A percentile compares a stretch with the other conserved stretches of the same genome.
phyloP scores from a whole-genome alignment of 2,888 invertebrate species.

The Apamea crenata region DNA sequence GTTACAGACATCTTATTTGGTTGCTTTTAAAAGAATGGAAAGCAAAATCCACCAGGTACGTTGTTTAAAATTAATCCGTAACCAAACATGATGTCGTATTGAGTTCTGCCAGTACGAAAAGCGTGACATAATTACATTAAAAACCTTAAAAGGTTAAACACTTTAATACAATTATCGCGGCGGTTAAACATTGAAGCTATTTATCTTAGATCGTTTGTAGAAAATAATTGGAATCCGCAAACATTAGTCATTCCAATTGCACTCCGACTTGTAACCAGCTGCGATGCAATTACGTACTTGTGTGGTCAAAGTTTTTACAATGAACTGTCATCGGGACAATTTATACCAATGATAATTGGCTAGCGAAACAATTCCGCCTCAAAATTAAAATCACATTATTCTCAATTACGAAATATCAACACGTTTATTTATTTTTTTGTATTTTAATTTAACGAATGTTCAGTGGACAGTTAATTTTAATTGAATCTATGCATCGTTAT shows the following conservation, averaged over 20 bases:
- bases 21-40: slow-evolving; percentile 20
- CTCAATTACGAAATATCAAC: slow-evolving; percentile 37
- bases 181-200: slow-evolving; percentile 47
- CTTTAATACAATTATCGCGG: slow-evolving; percentile 58
- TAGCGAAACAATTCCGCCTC: slow-evolving; percentile 29
- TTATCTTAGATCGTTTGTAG: slow-evolving; percentile 57
- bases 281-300: slow-evolving; percentile 44
- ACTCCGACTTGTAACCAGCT: slow-evolving; percentile 38
- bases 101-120: slow-evolving; percentile 24
- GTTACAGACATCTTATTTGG: not conserved
- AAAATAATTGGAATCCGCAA: slow-evolving; percentile 54
- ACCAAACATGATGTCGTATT: slow-evolving; percentile 13
- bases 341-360: slow-evolving; percentile 52
- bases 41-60: slow-evolving; percentile 21
- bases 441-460: not conserved
- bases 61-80: slow-evolving; percentile 17
- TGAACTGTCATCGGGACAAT: slow-evolving; percentile 55
- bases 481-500: not conserved
- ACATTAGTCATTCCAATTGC: slow-evolving; percentile 49
- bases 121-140: slow-evolving; percentile 48
- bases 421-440: slow-evolving; percentile 5
- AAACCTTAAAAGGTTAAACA: slow-evolving; percentile 51
- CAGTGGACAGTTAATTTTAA: not conserved
- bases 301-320: slow-evolving; percentile 58
- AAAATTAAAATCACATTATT: slow-evolving; percentile 56